Evolutionary conservation across 2,113 vertebrate genomes (phyloP).

Genomic region (Dasypus novemcinctus): DNA sequence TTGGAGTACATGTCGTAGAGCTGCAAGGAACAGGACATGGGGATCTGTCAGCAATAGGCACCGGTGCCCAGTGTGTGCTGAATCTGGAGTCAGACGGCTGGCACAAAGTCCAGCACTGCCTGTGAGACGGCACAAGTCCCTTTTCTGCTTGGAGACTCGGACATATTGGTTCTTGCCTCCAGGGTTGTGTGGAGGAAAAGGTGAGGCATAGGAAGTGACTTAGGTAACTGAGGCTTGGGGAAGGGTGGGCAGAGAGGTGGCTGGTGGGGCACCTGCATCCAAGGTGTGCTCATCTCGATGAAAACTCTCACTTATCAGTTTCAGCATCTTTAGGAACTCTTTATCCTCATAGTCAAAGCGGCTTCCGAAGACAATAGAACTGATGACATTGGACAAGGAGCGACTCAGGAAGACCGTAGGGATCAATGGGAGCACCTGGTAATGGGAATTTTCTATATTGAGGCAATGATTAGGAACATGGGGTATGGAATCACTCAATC

Average conservation of each 20-base stretch:
- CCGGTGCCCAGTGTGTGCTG: not conserved
- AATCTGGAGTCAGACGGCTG: not conserved
- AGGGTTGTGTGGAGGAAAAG: not conserved
- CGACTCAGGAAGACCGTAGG: constrained; percentile 75
- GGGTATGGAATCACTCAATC: not conserved
- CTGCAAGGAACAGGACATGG: constrained; percentile 73
- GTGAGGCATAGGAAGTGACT: not conserved
- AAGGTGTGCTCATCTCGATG: constrained; percentile 76
- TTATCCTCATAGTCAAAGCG: constrained; percentile 80
- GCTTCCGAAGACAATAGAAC: constrained; percentile 77
- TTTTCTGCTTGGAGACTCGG: not conserved
- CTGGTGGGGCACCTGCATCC: constrained; percentile 71
- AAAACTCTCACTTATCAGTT: constrained; percentile 75
- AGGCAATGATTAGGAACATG: not conserved
- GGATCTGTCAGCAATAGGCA: not conserved
- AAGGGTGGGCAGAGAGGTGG: not conserved
- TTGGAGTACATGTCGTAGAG: constrained; percentile 87
- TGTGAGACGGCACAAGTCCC: not conserved
- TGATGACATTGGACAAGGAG: constrained; percentile 79
- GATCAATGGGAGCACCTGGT: constrained; percentile 72
- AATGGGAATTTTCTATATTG: not conserved
- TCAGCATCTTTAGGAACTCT: constrained; percentile 76
- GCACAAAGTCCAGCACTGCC: not conserved
- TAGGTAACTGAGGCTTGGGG: not conserved
- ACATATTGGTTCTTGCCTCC: not conserved